Conservation (phyloP, 2,797 vertebrate species). For the Melanotaenia nigrans region DNA sequence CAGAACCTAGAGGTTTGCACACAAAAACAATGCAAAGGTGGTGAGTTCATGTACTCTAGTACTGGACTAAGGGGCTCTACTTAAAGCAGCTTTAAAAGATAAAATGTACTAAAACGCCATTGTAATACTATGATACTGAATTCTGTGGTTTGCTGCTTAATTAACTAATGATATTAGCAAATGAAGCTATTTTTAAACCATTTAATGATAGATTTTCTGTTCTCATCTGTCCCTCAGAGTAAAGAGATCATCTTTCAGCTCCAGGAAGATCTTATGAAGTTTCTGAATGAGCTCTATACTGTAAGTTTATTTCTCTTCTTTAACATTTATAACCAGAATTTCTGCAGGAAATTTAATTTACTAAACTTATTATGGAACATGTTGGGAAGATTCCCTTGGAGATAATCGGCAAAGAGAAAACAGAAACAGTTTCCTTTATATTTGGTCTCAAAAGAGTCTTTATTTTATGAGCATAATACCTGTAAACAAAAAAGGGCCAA, state of each 20-base stretch:
- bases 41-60: slow-evolving; percentile 4
- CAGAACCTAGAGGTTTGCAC: not conserved
- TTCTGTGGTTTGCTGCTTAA: not conserved
- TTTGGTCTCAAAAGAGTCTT: not conserved
- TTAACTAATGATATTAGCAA: slow-evolving; percentile 1
- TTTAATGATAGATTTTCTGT: not conserved
- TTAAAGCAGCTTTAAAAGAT: not conserved
- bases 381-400: not conserved
- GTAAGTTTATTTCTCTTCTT: slow-evolving; percentile 79
- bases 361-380: not conserved
- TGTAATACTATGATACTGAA: not conserved
- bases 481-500: not conserved
- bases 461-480: not conserved
- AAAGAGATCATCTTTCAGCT: slow-evolving; percentile 98
- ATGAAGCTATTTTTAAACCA: not conserved
- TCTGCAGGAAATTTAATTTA: not conserved
- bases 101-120: not conserved
- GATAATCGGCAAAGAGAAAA: no score
- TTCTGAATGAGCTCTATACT: slow-evolving; percentile 98
- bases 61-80: slow-evolving; percentile 3
- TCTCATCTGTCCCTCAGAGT: slow-evolving; percentile 81
- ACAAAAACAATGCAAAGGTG: not conserved
- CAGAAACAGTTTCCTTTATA: not conserved
- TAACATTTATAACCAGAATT: not conserved
- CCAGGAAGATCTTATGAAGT: slow-evolving; percentile 99